Percentiles rank a stretch among this genome's conserved stretches.
phyloP scores from a whole-genome alignment of 64 coral and sea anemone species.

The Montipora foliosa region DNA sequence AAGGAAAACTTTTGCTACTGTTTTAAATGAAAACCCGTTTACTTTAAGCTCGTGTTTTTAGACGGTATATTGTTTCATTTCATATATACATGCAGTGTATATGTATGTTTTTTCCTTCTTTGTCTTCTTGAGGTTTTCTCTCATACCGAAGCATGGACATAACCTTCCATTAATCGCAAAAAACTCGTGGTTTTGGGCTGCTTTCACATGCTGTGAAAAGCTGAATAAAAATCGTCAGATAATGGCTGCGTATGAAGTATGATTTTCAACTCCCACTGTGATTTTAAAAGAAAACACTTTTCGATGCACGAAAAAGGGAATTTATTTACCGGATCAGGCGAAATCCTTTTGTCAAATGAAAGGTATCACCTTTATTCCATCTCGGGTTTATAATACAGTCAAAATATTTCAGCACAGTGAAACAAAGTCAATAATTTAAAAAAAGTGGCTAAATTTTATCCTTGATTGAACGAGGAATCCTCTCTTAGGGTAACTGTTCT shows the following conservation, averaged over 20 bases:
- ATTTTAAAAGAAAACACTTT: background rate
- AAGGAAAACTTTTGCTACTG: too few species aligned
- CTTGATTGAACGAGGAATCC: background rate
- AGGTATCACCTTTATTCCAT: background rate
- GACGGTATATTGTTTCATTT: too few species aligned
- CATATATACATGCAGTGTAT: background rate
- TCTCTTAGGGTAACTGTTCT: background rate
- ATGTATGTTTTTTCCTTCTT: too few species aligned
- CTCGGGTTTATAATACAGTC: background rate
- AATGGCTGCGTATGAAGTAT: constrained; percentile 8
- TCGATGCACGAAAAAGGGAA: background rate
- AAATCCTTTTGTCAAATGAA: background rate
- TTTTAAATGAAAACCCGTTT: too few species aligned
- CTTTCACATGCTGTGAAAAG: constrained; percentile 14
- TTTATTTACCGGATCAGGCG: background rate
- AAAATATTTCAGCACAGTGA: background rate
- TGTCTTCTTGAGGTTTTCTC: too few species aligned
- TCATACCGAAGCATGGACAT: too few species aligned
- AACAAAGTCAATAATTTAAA: background rate
- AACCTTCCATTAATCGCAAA: background rate
- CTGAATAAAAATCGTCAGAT: background rate
- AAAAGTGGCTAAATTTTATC: background rate
- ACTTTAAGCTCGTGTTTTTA: too few species aligned
- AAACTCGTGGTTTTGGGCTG: background rate
- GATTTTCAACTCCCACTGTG: background rate